Conservation (phyloP, 2,113 vertebrate genomes). For the Pavo muticus region DNA sequence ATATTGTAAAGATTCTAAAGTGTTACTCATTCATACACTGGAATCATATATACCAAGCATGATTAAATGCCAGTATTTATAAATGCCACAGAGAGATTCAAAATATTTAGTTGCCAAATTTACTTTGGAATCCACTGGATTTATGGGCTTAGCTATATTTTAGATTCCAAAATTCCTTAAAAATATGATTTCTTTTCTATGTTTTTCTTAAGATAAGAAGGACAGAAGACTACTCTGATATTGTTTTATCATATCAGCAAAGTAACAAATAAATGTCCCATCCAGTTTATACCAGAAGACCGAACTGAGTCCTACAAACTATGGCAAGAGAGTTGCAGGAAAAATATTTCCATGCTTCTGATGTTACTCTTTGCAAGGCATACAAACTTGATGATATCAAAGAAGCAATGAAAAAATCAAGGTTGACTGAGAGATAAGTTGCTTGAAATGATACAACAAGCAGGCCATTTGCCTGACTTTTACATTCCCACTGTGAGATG, state of each 20-base stretch:
- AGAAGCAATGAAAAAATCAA: background rate
- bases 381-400: background rate
- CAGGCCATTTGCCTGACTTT: background rate
- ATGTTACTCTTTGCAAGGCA: background rate
- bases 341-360: background rate
- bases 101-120: background rate
- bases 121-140: background rate
- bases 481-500: background rate
- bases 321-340: background rate
- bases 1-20: background rate
- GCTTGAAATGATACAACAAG: background rate
- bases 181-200: background rate
- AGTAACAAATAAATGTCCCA: background rate
- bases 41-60: background rate
- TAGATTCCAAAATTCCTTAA: background rate
- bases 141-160: background rate
- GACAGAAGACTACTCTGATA: background rate
- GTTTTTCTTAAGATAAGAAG: background rate
- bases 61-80: background rate
- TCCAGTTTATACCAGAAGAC: background rate
- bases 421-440: background rate
- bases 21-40: background rate
- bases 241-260: background rate
- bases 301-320: background rate
- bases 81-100: background rate